Base-by-base conservation (phyloP, 2,113 vertebrate genomes). In the Hypocryptadius cinnamomeus region DNA sequence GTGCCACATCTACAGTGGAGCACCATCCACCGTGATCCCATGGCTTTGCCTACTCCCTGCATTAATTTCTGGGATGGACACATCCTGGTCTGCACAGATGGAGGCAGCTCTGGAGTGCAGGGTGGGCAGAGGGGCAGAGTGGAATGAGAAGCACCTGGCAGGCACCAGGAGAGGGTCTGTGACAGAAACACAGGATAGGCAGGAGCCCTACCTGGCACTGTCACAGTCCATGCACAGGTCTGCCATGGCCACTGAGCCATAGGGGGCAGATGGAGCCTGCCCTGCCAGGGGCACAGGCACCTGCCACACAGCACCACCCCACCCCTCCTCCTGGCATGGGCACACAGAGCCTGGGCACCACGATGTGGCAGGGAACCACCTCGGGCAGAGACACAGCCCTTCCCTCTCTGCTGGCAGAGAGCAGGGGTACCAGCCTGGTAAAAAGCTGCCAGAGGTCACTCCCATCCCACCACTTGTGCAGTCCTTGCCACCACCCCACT, bases 181-280 rank as follows among this genome's bases (percentile, higher is more conserved):
- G 30, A 70, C 66, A 51, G 20, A 10, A 53, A 23, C 21, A 8
- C 11, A 8, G 42, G 30, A 25, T 30, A 53, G 21, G n/a, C 13
- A 15, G 18, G 21, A 74, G 8, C 33, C 31, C 16, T 3, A 1
- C 30, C 33, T 0, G 5, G 50, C 44, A 5, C 35, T 27, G 35
- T 6, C 48, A 25, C 1, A 11, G 39, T 5, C 74, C 65, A 8
- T 3, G 5, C 30, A 4, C 31, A 17, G 24, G 3, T 57, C 11
- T 71, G 69, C 47, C 47, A 8, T 4, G 5, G 6, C 35, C 57
- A n/a, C 57, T 0, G 3, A 15, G 47, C 53, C 15, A 0, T 1
- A 10, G 0, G 37, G 23, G 42, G 51, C 63, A 9, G 30, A 3
- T 3, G 11, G 35, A 35, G 14, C 78, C 73, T 24, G 42, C 13